phyloP scores from a whole-genome alignment of 2,888 invertebrate genomes.

The Metalampra italica region DNA sequence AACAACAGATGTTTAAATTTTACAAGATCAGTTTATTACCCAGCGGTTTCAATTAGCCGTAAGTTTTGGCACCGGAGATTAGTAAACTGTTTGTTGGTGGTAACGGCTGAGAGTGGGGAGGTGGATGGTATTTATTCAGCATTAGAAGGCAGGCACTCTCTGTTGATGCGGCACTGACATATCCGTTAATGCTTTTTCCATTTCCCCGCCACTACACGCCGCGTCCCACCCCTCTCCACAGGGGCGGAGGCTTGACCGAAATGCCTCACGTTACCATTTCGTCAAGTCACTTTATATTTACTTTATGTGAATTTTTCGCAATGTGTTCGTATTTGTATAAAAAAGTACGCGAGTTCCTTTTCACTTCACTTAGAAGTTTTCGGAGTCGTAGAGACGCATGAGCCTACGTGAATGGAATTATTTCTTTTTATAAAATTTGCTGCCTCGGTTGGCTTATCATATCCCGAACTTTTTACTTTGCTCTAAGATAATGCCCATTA shows the following conservation, averaged over 20 bases:
- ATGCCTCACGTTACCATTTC: constrained; percentile 41
- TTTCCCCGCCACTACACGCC: constrained; percentile 59
- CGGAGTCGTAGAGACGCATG: not conserved
- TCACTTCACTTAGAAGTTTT: no score
- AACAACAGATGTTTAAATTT: not conserved
- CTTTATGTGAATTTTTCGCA: not conserved
- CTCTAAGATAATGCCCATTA: no score
- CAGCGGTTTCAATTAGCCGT: constrained; percentile 4
- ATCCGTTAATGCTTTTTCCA: constrained; percentile 79
- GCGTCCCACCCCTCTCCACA: constrained; percentile 35
- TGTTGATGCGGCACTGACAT: constrained; percentile 74
- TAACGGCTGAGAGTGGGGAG: constrained; percentile 44
- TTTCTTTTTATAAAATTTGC: no score
- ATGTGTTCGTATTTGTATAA: not conserved
- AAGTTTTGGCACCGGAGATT: constrained; percentile 1
- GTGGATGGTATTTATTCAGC: constrained; percentile 72
- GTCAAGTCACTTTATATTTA: constrained; percentile 29
- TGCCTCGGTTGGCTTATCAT: no score
- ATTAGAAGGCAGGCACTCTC: constrained; percentile 73
- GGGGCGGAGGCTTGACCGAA: constrained; percentile 64
- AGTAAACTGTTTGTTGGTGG: constrained; percentile 21
- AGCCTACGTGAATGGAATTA: no score
- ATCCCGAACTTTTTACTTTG: no score
- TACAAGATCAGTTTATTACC: not conserved
- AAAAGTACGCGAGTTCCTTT: not conserved